Conservation (phyloP, 2,113 vertebrate genomes). For the Anolis sagrei region DNA sequence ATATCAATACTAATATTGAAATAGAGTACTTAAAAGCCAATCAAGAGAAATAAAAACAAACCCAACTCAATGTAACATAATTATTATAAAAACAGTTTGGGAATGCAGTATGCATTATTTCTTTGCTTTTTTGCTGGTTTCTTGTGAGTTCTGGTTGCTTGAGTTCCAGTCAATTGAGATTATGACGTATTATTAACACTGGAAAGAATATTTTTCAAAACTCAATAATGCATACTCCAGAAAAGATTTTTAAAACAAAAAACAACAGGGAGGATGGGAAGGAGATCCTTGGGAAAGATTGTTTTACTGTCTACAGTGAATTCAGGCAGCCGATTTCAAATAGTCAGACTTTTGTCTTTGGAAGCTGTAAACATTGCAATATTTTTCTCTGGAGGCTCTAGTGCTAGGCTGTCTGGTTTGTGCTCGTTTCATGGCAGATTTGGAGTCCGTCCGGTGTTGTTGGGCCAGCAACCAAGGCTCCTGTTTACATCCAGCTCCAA, state of each 20-base stretch:
- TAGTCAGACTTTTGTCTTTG: neutral
- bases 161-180: too few relatives aligned
- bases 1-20: too few relatives aligned
- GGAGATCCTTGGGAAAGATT: neutral
- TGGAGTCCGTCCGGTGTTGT: neutral
- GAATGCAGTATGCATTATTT: too few relatives aligned
- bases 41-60: too few relatives aligned
- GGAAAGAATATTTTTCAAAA: neutral
- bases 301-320: neutral
- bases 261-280: neutral
- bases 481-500: neutral
- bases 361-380: neutral
- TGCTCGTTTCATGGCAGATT: neutral
- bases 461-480: neutral
- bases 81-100: too few relatives aligned
- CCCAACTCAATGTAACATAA: too few relatives aligned
- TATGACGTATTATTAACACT: neutral
- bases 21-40: too few relatives aligned
- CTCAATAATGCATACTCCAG: neutral
- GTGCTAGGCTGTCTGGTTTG: neutral
- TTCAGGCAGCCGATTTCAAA: neutral
- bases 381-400: neutral
- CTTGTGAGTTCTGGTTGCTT: too few relatives aligned
- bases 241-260: neutral
- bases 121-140: too few relatives aligned